Conservation (phyloP, 1,140 invertebrate species). For the Aphidius ervi region DNA sequence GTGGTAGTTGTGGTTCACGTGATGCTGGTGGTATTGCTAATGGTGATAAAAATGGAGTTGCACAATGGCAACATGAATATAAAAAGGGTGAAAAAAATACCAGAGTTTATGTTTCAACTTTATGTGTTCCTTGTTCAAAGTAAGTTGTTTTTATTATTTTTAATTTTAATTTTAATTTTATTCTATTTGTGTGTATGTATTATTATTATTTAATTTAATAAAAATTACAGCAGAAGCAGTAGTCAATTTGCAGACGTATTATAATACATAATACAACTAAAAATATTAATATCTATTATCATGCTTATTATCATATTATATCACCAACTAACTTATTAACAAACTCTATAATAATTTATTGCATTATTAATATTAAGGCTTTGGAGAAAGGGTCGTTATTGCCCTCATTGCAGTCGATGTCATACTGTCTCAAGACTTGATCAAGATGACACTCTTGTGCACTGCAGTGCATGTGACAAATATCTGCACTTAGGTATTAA, state of each 20-base stretch:
- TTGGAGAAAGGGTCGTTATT: slow-evolving; percentile 56
- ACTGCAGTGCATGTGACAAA: slow-evolving; percentile 57
- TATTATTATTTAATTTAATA: too few species aligned
- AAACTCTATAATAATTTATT: slow-evolving; percentile 50
- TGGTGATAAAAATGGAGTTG: slow-evolving; percentile 48
- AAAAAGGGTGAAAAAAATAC: slow-evolving; percentile 56
- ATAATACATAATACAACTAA: slow-evolving; percentile 1
- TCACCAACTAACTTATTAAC: slow-evolving; percentile 25
- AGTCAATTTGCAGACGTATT: not conserved
- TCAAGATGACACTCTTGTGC: slow-evolving; percentile 52
- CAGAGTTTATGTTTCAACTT: slow-evolving; percentile 52
- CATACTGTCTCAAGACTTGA: slow-evolving; percentile 52
- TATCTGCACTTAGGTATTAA: slow-evolving; percentile 55
- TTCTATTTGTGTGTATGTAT: too few species aligned
- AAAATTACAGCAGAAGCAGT: not conserved
- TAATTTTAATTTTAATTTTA: not conserved
- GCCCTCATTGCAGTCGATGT: slow-evolving; percentile 55
- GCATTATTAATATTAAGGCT: slow-evolving; percentile 47
- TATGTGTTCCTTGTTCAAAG: slow-evolving; percentile 56
- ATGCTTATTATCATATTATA: not conserved
- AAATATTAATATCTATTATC: not conserved
- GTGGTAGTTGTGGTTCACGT: slow-evolving; percentile 56
- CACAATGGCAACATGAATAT: slow-evolving; percentile 58
- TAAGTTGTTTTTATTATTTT: slow-evolving; percentile 35
- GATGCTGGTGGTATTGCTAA: slow-evolving; percentile 48